phyloP scores from a whole-genome alignment of 2,113 vertebrate species.

The Rostratula benghalensis region DNA sequence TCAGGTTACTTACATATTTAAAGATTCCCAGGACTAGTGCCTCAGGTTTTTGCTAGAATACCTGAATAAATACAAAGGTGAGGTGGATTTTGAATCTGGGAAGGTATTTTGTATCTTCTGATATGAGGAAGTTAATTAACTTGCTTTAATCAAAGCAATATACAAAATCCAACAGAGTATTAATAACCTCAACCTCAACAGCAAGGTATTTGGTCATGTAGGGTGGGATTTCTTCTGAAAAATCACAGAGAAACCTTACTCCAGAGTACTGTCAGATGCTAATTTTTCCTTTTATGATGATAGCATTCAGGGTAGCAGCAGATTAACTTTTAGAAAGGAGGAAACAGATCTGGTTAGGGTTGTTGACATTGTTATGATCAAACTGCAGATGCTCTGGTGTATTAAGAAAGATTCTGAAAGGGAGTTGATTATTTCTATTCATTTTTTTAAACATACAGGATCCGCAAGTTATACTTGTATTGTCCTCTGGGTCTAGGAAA shows the following conservation, averaged over 20 bases:
- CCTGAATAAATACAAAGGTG: background rate
- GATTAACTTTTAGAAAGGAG: background rate
- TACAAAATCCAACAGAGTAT: background rate
- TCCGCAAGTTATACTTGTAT: background rate
- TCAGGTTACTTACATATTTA: background rate
- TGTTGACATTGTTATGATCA: background rate
- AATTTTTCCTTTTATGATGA: background rate
- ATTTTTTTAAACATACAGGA: background rate
- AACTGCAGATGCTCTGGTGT: background rate
- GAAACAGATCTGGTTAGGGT: background rate
- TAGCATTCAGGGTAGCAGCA: background rate
- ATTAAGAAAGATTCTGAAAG: background rate
- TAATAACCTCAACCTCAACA: background rate
- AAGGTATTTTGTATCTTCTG: background rate
- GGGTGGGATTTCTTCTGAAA: background rate
- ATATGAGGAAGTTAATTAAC: background rate
- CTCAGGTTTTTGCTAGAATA: background rate
- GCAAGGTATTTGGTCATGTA: background rate
- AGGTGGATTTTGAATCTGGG: background rate
- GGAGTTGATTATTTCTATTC: background rate
- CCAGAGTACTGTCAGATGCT: background rate
- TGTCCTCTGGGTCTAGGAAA: background rate
- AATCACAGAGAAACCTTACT: background rate
- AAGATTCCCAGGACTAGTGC: background rate
- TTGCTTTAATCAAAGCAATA: constrained; percentile 16